Evolutionary conservation across 2,113 vertebrate genomes (phyloP), one percentile per base, ranked within the genome.

Genomic region (Leptocoma aspasia): DNA sequence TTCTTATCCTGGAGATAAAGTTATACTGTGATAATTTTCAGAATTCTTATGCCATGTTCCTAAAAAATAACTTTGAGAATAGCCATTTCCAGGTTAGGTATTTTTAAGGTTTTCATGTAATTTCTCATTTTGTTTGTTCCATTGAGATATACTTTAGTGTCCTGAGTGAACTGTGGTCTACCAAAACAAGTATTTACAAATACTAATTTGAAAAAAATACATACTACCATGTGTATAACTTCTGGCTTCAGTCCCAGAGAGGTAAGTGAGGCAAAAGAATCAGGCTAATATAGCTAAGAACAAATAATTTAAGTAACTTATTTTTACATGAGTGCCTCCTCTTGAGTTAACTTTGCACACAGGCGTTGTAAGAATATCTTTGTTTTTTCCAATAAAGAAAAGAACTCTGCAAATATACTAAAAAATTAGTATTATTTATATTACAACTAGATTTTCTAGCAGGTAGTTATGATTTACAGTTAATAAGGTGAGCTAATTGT

Each of bases 311-410:
- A 75, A 52, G 19, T 31, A 63, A 82, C 35, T 50, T 49, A 13
- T 30, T 65, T 60, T 12, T 39, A 54, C 1, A 2, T 10, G 3
- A 50, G 10, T 31, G 8, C 5, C 15, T 53, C 49, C 47, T 47
- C 77, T 42, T 65, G 17, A 76, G 13, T 24, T 75, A 54, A 42
- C 23, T 26, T 73, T n/a, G 27, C 6, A 26, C 17, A 20, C 0
- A 7, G 37, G 30, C 2, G 0, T 20, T 45, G 44, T 39, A 79
- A 66, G 31, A 79, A 59, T 0, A 0, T 9, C 6, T 24, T 45
- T 24, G 14, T 63, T 71, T 78, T 59, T 80, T 91, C 27, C 50
- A 69, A 42, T 21, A 31, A 41, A 42, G 10, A 65, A 57, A 66
- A 66, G 42, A 84, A 39, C 15, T 33, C 44, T 39, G 12, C 42